These are phyloP conservation scores for Coleophora flavipennella DNA, from an alignment of 2,888 invertebrate species.

Conservation along the genomic window DNA sequence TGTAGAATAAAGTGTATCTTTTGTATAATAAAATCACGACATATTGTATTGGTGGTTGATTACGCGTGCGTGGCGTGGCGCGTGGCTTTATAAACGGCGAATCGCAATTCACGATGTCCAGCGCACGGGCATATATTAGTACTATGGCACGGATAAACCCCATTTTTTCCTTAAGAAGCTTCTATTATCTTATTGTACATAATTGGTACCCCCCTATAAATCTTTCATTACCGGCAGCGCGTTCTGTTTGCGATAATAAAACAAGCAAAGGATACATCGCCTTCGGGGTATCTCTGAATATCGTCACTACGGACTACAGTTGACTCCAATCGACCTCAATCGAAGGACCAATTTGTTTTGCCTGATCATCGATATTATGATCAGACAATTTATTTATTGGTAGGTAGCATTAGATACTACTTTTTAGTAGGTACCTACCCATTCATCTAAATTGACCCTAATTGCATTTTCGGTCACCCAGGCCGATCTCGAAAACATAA, in stretches of 20 bases:
- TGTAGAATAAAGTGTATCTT: no score
- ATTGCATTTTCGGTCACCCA: background rate
- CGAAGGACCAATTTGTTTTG: conserved; percentile 66
- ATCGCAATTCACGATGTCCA: no score
- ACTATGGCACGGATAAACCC: no score
- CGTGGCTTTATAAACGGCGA: no score
- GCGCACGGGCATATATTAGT: no score
- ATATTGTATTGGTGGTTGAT: no score
- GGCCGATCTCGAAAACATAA: background rate
- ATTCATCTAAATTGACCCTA: background rate
- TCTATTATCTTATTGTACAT: conserved; percentile 43
- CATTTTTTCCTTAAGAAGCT: no score
- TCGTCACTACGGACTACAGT: conserved; percentile 58
- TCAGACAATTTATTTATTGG: background rate
- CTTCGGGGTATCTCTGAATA: conserved; percentile 19
- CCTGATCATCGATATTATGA: conserved; percentile 22
- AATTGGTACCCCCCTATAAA: conserved; percentile 31
- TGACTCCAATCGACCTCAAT: conserved; percentile 70
- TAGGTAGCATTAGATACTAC: background rate
- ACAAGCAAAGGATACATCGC: no score
- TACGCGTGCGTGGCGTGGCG: no score
- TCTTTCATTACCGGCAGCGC: no score
- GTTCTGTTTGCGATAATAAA: no score
- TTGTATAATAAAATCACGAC: conserved; percentile 19
- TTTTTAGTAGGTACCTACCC: no score